phyloP scores from a whole-genome alignment of 2,113 vertebrate species.

The Gnathonemus longibarbis region DNA sequence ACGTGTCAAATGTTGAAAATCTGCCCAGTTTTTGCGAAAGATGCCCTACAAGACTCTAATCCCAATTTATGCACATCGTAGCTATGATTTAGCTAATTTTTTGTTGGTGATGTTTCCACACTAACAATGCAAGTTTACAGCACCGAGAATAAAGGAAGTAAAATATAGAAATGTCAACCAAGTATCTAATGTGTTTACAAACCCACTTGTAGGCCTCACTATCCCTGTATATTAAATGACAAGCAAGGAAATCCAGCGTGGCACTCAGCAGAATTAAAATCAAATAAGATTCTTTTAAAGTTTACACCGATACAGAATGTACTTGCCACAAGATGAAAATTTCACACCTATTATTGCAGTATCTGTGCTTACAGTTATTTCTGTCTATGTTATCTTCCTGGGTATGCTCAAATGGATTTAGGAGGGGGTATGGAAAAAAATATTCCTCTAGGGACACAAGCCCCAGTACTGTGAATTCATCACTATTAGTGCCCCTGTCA shows the following conservation, averaged over 20 bases:
- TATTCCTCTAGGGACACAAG: conserved; percentile 48
- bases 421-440: conserved; percentile 37
- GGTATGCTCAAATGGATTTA: conserved; percentile 38
- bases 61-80: background rate
- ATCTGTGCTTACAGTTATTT: conserved; percentile 34
- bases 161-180: conserved; percentile 2
- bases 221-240: conserved; percentile 29
- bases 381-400: conserved; percentile 32
- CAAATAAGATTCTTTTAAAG: conserved; percentile 33
- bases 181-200: conserved; percentile 36
- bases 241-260: conserved; percentile 32
- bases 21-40: background rate
- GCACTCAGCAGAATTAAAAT: conserved; percentile 41
- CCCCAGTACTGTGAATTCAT: conserved; percentile 55
- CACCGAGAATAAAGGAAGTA: conserved; percentile 23
- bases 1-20: background rate
- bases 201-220: conserved; percentile 30
- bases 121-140: conserved; percentile 2
- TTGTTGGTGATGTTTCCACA: background rate
- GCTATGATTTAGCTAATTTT: background rate
- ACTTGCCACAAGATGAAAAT: conserved; percentile 42
- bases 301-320: conserved; percentile 38
- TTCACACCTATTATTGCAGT: conserved; percentile 48
- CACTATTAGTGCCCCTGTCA: conserved; percentile 62
- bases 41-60: background rate